Percentiles rank a stretch among this genome's conserved stretches.
phyloP scores from a whole-genome alignment of 2,888 invertebrate genomes.

The Prenolepis imparis region DNA sequence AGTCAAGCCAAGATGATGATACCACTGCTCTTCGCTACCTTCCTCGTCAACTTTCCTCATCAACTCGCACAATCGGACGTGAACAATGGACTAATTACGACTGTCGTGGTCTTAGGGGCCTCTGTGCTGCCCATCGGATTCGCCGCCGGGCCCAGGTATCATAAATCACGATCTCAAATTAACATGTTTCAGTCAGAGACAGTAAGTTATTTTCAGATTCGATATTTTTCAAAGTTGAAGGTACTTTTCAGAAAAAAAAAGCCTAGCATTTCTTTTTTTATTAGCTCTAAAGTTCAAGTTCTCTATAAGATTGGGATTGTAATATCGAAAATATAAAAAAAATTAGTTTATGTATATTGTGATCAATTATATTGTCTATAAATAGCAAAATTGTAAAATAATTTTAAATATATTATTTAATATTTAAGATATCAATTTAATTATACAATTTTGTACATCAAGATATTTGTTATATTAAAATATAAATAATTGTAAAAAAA shows the following conservation, averaged over 20 bases:
- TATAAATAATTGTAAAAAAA: no score
- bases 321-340: not conserved
- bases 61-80: constrained; percentile 71
- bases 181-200: not conserved
- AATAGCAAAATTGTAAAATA: not conserved
- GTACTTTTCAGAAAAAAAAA: not conserved
- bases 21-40: constrained; percentile 77
- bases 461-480: not conserved
- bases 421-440: not conserved
- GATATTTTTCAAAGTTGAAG: no score
- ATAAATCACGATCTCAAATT: not conserved
- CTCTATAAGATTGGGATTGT: not conserved
- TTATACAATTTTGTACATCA: not conserved
- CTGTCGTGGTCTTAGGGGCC: constrained; percentile 76
- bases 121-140: constrained; percentile 77
- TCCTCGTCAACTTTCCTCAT: constrained; percentile 76
- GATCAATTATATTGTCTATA: not conserved
- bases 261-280: not conserved
- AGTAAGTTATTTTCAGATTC: not conserved
- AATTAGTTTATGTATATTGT: not conserved
- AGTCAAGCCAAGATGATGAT: constrained; percentile 84
- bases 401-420: not conserved
- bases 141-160: constrained; percentile 82
- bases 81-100: constrained; percentile 73
- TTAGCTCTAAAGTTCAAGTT: not conserved